A percentile compares a stretch with the other conserved stretches of the same genome.
Evolutionary conservation across 2,888 invertebrate genomes (phyloP).

Genomic region (Dasysyrphus tricinctus): DNA sequence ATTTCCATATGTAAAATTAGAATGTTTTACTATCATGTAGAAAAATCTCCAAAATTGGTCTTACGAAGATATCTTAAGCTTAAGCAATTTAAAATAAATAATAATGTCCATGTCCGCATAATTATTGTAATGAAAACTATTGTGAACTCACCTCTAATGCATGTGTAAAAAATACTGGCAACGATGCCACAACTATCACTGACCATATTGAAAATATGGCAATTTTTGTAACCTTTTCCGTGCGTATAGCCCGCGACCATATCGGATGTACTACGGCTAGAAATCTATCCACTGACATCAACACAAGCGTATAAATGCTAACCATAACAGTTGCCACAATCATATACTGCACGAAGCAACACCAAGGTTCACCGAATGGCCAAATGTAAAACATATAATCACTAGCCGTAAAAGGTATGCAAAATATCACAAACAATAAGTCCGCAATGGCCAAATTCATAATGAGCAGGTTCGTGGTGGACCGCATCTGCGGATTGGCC

Average conservation of each 20-base stretch:
- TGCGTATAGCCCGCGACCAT: constrained; percentile 91
- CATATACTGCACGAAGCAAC: constrained; percentile 94
- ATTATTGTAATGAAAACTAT: too few species aligned
- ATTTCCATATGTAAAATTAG: too few species aligned
- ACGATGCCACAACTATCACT: constrained; percentile 88
- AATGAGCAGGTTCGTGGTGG: constrained; percentile 96
- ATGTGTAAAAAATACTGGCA: constrained; percentile 90
- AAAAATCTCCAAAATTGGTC: too few species aligned
- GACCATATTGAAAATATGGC: constrained; percentile 92
- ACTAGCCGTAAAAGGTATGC: constrained; percentile 96
- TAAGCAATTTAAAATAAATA: too few species aligned
- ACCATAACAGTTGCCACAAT: constrained; percentile 96
- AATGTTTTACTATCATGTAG: too few species aligned
- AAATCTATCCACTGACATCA: constrained; percentile 96
- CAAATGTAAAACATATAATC: constrained; percentile 93
- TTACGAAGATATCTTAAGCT: too few species aligned
- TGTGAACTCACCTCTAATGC: constrained; percentile 86
- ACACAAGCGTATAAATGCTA: constrained; percentile 95
- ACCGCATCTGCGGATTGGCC: constrained; percentile 94
- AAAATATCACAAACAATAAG: constrained; percentile 94
- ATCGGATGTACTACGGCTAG: constrained; percentile 97
- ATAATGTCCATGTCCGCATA: too few species aligned
- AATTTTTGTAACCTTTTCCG: constrained; percentile 90
- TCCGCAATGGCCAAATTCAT: constrained; percentile 95
- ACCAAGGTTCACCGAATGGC: constrained; percentile 95